Evolutionary conservation across 2,888 invertebrate genomes (phyloP).

Genomic region (Rotaria socialis): DNA sequence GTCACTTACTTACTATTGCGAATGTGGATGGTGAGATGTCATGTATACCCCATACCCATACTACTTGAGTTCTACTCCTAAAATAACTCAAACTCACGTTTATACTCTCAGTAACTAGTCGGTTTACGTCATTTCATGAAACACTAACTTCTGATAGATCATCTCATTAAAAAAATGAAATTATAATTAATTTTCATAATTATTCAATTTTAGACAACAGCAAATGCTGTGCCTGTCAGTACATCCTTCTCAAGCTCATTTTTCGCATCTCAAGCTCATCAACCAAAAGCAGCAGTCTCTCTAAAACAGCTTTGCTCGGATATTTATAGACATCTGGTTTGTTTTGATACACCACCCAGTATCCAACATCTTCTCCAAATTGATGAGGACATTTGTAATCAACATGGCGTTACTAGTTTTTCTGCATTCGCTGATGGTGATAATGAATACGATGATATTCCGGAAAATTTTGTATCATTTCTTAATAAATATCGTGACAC

Average conservation of each 20-base stretch:
- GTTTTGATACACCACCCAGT: background rate
- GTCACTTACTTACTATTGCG: no score
- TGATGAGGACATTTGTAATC: background rate
- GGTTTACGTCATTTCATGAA: no score
- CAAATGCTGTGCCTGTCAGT: background rate
- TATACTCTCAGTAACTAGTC: no score
- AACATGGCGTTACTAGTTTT: background rate
- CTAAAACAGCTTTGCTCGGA: background rate
- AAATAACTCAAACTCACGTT: no score
- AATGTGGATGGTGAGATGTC: no score
- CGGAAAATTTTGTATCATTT: background rate
- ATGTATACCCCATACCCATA: no score
- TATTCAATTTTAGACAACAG: no score
- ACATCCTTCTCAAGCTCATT: background rate
- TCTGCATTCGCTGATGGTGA: background rate
- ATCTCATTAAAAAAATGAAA: no score
- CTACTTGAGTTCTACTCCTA: no score
- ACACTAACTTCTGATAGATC: no score
- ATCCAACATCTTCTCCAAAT: background rate
- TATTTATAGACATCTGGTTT: background rate
- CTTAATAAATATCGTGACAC: background rate
- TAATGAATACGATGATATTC: background rate
- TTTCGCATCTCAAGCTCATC: background rate
- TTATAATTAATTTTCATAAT: no score
- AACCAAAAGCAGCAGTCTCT: background rate